phyloP scores from a whole-genome alignment of 2,797 vertebrate genomes.

The Botia kubotai region DNA sequence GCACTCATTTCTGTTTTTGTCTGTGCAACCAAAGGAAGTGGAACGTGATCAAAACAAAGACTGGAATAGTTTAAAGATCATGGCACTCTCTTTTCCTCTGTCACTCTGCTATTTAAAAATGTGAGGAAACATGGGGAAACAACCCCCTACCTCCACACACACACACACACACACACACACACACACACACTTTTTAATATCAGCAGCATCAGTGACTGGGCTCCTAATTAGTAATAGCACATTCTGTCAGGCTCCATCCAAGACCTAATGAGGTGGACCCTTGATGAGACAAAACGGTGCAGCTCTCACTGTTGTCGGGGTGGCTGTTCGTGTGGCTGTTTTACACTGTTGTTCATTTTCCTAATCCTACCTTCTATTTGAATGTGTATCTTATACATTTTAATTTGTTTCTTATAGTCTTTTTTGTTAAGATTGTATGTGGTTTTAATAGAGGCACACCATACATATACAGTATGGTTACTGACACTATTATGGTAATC shows the following conservation, averaged over 20 bases:
- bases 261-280: conserved; percentile 69
- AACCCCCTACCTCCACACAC: neutral
- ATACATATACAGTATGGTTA: neutral
- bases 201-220: conserved; percentile 75
- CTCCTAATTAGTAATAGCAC: conserved; percentile 84
- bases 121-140: neutral
- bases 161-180: no score
- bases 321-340: neutral
- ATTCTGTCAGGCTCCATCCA: conserved; percentile 78
- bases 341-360: neutral
- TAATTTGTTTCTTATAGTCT: neutral
- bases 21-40: neutral
- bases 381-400: neutral
- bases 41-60: conserved; percentile 12
- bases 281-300: conserved; percentile 59
- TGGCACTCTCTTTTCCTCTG: neutral
- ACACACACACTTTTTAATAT: conserved; percentile 73
- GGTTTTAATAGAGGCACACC: neutral
- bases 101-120: conserved; percentile 16
- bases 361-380: neutral
- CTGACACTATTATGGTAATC: neutral
- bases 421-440: neutral
- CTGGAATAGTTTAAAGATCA: conserved; percentile 71
- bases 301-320: conserved; percentile 53
- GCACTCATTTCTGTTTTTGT: conserved; percentile 9